Evolutionary conservation across 2,113 vertebrate species (phyloP).

Genomic region (Tachuris rubrigastra): DNA sequence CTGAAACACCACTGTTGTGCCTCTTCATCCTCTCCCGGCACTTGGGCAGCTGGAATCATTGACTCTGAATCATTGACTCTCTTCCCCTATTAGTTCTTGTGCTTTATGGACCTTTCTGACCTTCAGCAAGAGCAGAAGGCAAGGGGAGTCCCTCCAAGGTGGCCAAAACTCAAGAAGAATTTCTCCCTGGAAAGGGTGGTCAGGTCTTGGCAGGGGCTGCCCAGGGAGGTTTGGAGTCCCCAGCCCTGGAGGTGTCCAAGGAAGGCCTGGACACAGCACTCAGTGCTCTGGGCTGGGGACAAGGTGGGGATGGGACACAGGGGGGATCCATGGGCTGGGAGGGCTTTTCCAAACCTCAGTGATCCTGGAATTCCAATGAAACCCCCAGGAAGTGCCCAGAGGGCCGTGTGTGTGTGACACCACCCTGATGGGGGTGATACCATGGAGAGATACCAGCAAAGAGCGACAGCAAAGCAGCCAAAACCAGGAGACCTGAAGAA

Average conservation of each 20-base stretch:
- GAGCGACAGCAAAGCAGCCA: background rate
- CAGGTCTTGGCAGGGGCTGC: background rate
- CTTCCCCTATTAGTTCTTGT: background rate
- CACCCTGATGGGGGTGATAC: accelerated
- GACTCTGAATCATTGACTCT: background rate
- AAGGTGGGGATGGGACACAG: accelerated
- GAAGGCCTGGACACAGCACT: background rate
- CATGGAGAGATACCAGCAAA: background rate
- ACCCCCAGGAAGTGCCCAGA: background rate
- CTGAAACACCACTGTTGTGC: background rate
- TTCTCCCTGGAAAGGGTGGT: background rate
- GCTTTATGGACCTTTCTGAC: background rate
- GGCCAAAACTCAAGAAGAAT: background rate
- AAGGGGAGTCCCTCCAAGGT: background rate
- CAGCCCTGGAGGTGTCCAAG: background rate
- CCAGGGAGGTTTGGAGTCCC: background rate
- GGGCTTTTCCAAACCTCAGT: background rate
- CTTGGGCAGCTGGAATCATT: background rate
- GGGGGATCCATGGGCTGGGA: accelerated
- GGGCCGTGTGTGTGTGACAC: accelerated
- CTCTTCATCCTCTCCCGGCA: background rate
- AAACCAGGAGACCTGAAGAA: background rate
- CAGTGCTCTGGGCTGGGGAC: background rate
- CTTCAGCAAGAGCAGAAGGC: background rate
- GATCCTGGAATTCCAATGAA: background rate